A percentile compares a stretch with the other conserved stretches of the same genome.
Evolutionary conservation across 2,113 vertebrate genomes (phyloP).

Genomic region (Eptatretus burgeri): DNA sequence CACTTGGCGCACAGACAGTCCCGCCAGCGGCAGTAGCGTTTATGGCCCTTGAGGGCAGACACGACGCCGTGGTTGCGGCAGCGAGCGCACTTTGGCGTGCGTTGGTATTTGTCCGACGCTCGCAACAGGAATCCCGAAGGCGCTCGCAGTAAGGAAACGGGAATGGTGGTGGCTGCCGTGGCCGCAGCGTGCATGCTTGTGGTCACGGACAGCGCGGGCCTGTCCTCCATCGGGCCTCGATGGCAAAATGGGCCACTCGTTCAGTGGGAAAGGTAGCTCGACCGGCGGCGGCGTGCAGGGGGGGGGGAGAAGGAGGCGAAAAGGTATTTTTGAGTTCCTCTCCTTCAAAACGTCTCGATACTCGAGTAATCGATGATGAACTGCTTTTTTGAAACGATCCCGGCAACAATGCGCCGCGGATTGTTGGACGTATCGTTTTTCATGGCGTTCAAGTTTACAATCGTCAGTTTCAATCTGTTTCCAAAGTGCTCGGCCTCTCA

Average conservation of each 20-base stretch:
- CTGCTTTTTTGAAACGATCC: too few relatives aligned
- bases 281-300: not conserved
- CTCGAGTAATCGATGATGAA: too few relatives aligned
- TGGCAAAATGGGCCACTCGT: not conserved
- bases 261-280: not conserved
- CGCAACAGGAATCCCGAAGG: slow-evolving; percentile 37
- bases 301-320: not conserved
- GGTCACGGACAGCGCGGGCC: slow-evolving; percentile 15
- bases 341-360: too few relatives aligned
- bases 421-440: too few relatives aligned
- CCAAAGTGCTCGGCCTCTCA: too few relatives aligned
- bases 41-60: slow-evolving; percentile 86
- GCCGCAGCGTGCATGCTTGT: slow-evolving; percentile 18
- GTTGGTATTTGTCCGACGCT: slow-evolving; percentile 72
- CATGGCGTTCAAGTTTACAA: too few relatives aligned
- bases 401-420: too few relatives aligned
- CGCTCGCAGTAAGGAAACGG: slow-evolving; percentile 44
- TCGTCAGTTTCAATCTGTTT: too few relatives aligned
- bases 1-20: slow-evolving; percentile 98
- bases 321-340: too few relatives aligned
- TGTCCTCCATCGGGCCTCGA: too few relatives aligned
- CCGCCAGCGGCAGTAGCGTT: slow-evolving; percentile 96
- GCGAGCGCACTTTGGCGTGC: slow-evolving; percentile 84
- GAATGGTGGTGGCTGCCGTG: slow-evolving; percentile 18
- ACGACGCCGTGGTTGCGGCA: slow-evolving; percentile 92